These are phyloP conservation scores for Meiosimyza decipiens DNA, from an alignment of 2,888 invertebrate species.

Conservation along the genomic window DNA sequence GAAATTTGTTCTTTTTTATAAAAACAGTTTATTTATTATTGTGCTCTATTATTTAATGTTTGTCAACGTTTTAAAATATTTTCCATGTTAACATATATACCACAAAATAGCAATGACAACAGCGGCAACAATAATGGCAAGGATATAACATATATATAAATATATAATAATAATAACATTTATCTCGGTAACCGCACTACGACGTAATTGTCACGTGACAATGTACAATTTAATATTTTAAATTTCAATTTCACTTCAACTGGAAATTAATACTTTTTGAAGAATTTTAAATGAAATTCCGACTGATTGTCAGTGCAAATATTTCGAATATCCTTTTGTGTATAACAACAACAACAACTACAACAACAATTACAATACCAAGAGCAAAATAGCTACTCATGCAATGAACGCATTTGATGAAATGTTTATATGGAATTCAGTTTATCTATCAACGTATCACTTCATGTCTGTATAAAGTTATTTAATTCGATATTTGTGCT, in stretches of 20 bases:
- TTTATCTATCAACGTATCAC: too few species aligned
- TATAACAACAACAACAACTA: constrained; percentile 8
- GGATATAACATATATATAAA: neutral
- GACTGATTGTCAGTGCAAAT: too few species aligned
- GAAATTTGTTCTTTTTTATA: too few species aligned
- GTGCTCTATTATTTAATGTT: too few species aligned
- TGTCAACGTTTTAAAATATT: too few species aligned
- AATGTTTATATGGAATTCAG: neutral
- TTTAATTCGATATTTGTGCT: constrained; percentile 5
- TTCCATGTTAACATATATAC: neutral
- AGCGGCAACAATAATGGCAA: neutral
- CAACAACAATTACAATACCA: neutral
- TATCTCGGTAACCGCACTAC: constrained; percentile 1
- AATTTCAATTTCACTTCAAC: constrained; percentile 1
- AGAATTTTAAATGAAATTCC: neutral
- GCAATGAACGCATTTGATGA: constrained; percentile 20
- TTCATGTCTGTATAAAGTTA: too few species aligned
- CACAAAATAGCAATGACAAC: neutral
- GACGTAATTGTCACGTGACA: constrained; percentile 23
- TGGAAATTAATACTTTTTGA: constrained; percentile 4
- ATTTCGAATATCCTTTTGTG: neutral
- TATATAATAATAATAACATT: neutral
- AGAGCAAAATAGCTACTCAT: neutral
- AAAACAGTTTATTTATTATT: too few species aligned
- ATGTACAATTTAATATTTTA: constrained; percentile 18